Base-by-base conservation (phyloP, 2,797 vertebrate species). In the Rhynchotus rufescens region DNA sequence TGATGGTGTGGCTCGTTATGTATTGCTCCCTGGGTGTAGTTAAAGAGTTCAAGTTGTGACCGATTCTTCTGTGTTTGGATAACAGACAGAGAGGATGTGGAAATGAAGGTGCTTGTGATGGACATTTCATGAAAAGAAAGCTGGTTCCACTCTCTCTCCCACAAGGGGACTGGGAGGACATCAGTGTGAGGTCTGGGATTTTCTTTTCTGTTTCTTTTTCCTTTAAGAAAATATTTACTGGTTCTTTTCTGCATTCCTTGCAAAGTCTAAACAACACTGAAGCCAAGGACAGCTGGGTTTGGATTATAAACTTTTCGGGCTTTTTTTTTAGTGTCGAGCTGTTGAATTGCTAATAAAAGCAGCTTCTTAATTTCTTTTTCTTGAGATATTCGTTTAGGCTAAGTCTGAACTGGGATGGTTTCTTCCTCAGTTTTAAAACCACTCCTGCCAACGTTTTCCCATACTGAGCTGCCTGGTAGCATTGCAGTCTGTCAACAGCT, bases 171-270 rank as follows among this genome's bases (percentile, higher is more conserved):
- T 86, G 42, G 10, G 2, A 82, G 45, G 86, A 90, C 0, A 5
- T 90, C 91, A 93, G 34, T 83, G 34, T 75, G 84, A 88, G 83
- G 79, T 85, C 90, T 78, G 59, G 20, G 42, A 47, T 16, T 19
- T 10, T 25, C 56, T 60, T 45, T 32, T 49, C 21, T 49, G 47
- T 49, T 49, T 49, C 47, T 68, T 56, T 91, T 57, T 26, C 51
- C 44, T 92, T 82, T 80, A 93, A 85, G 66, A 96, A 94, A 92
- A 93, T 91, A 92, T 90, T 95, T 93, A 92, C 66, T 83, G 60
- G 12, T 87, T 93, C 64, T 88, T 86, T 96, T 90, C 76, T 90
- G 26, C 88, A 93, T 96, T 92, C 90, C 81, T 93, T 73, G 57
- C 30, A 34, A 36, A 89, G 40, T 92, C 68, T 79, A 93, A 96